Evolutionary conservation across 2,113 vertebrate species (phyloP).

Genomic region (Oncorhynchus masou): DNA sequence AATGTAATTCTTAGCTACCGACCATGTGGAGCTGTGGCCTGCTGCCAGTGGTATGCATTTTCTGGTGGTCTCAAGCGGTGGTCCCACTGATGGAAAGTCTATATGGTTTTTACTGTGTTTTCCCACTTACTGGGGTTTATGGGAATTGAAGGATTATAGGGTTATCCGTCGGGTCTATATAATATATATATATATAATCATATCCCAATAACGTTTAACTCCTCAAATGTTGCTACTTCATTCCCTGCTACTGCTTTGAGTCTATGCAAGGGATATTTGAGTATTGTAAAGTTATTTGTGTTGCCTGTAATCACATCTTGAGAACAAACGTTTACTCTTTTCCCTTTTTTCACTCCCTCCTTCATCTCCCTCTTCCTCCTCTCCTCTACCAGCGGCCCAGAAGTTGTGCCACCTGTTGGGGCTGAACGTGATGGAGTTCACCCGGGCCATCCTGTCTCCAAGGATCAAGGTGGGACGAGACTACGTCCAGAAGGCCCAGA

Average conservation of each 20-base stretch:
- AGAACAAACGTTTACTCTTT: not conserved
- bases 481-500: constrained; percentile 98
- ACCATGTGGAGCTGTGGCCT: not conserved
- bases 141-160: not conserved
- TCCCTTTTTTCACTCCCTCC: not conserved
- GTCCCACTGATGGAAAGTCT: not conserved
- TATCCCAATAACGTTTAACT: not conserved
- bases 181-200: not conserved
- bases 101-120: not conserved
- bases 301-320: not conserved
- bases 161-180: not conserved
- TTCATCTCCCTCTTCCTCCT: not conserved
- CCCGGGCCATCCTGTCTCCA: constrained; percentile 92
- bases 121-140: not conserved
- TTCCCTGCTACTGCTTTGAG: not conserved
- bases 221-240: not conserved
- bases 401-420: constrained; percentile 96
- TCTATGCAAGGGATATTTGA: not conserved
- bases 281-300: too few species aligned
- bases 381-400: constrained; percentile 83
- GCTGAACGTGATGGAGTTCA: constrained; percentile 98
- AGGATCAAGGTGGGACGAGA: constrained; percentile 98
- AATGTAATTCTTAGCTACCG: not conserved
- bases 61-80: constrained; percentile 1
- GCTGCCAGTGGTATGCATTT: not conserved